Percentiles rank a stretch among this genome's conserved stretches.
Evolutionary conservation across 2,113 vertebrate genomes (phyloP).

Genomic region (Nothocercus julius): DNA sequence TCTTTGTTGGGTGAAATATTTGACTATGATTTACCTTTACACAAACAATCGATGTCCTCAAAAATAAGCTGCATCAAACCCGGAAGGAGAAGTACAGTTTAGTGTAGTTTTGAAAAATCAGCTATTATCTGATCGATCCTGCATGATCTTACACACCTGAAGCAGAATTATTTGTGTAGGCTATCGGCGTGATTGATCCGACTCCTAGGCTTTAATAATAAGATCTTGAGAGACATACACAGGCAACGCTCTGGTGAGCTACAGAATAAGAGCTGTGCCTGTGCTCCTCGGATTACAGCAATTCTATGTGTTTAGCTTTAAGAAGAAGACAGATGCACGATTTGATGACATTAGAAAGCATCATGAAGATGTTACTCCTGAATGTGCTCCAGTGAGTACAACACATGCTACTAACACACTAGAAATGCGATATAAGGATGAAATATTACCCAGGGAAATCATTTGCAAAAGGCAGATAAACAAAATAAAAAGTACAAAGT

Average conservation of each 20-base stretch:
- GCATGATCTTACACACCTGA: not conserved
- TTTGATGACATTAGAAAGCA: conserved; percentile 46
- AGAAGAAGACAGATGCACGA: conserved; percentile 38
- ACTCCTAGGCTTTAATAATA: conserved; percentile 14
- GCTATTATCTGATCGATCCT: not conserved
- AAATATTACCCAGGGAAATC: conserved; percentile 64
- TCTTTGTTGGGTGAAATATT: not conserved
- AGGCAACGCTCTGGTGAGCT: not conserved
- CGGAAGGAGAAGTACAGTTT: not conserved
- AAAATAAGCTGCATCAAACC: not conserved
- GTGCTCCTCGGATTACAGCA: conserved; percentile 18
- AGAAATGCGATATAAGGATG: conserved; percentile 60
- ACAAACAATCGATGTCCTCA: not conserved
- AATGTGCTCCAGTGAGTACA: conserved; percentile 36
- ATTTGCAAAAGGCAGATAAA: conserved; percentile 64
- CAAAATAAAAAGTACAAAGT: conserved; percentile 50
- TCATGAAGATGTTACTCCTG: conserved; percentile 61
- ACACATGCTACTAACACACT: conserved; percentile 42
- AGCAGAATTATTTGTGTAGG: not conserved
- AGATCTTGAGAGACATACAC: not conserved
- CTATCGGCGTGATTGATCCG: not conserved
- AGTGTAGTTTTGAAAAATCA: not conserved
- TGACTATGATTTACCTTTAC: not conserved
- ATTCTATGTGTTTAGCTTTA: conserved; percentile 53
- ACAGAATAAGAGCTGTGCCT: not conserved